Evolutionary conservation across 2,888 invertebrate species (phyloP).

Genomic region (Drosophila phalerata): DNA sequence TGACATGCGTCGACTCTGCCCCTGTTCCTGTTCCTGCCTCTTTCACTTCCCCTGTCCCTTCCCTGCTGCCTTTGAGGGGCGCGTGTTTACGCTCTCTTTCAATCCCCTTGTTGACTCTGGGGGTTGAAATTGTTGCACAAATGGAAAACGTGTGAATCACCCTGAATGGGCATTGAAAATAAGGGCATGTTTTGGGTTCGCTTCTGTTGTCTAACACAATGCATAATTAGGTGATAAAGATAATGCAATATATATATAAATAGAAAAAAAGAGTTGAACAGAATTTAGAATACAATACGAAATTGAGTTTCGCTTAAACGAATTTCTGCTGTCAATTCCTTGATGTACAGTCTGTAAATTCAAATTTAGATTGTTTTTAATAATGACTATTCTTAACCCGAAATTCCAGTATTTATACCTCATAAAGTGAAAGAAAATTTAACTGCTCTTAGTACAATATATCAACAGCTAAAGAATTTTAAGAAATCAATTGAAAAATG

Average conservation of each 20-base stretch:
- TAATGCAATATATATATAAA: constrained; percentile 7
- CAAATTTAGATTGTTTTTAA: background rate
- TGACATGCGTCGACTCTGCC: constrained; percentile 35
- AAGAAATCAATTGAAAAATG: background rate
- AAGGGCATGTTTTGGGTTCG: constrained; percentile 31
- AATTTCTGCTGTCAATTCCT: background rate
- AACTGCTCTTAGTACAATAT: background rate
- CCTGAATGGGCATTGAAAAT: constrained; percentile 28
- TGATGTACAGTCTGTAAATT: background rate
- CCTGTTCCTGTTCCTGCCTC: background rate
- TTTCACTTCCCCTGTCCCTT: background rate
- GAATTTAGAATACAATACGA: background rate
- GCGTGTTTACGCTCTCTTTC: constrained; percentile 31
- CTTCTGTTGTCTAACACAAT: constrained; percentile 49
- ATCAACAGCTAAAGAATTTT: background rate
- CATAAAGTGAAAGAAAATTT: background rate
- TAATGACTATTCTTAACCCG: background rate
- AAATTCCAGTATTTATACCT: background rate
- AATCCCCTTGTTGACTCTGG: constrained; percentile 32
- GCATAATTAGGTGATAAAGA: constrained; percentile 67
- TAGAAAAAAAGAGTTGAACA: background rate
- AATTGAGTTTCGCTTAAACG: background rate
- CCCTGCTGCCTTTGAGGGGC: constrained; percentile 26
- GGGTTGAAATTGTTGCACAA: constrained; percentile 47
- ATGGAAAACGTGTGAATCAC: constrained; percentile 42